phyloP scores from a whole-genome alignment of 2,113 vertebrate species.

The Salvelinus sp. region DNA sequence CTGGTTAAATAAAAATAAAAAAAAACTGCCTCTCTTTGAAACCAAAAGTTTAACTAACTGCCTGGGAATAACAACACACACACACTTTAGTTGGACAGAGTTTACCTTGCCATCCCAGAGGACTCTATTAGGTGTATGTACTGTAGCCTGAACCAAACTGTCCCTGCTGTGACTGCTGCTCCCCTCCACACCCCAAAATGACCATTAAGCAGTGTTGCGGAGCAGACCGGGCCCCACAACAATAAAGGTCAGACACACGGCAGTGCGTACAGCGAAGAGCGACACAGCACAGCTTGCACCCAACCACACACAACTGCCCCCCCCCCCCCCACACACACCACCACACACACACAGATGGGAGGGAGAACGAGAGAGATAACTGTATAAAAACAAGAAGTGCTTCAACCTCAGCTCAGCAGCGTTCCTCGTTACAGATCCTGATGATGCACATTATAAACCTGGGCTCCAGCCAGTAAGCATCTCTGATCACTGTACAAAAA shows the following conservation, averaged over 20 bases:
- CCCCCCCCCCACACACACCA: neutral
- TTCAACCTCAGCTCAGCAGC: neutral
- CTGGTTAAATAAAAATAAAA: too few species aligned
- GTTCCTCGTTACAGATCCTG: neutral
- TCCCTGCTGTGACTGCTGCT: neutral
- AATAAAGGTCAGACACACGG: conserved; percentile 16
- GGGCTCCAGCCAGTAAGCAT: conserved; percentile 15
- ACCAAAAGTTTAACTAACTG: neutral
- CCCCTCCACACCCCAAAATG: conserved; percentile 24
- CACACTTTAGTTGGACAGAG: conserved; percentile 49
- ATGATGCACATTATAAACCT: neutral
- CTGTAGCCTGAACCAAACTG: conserved; percentile 21
- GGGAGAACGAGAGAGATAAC: too few species aligned
- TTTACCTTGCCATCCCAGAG: conserved; percentile 44
- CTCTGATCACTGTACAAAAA: conserved; percentile 45
- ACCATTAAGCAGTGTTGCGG: conserved; percentile 32
- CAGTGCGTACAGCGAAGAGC: conserved; percentile 1
- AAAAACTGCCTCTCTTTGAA: neutral
- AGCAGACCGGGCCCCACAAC: conserved; percentile 24
- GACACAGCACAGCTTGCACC: neutral
- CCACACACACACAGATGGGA: neutral
- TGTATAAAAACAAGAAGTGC: neutral
- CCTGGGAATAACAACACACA: neutral
- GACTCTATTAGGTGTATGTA: conserved; percentile 43
- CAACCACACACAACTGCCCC: neutral